Evolutionary conservation across 2,113 vertebrate genomes (phyloP).

Genomic region (Lepus europaeus): DNA sequence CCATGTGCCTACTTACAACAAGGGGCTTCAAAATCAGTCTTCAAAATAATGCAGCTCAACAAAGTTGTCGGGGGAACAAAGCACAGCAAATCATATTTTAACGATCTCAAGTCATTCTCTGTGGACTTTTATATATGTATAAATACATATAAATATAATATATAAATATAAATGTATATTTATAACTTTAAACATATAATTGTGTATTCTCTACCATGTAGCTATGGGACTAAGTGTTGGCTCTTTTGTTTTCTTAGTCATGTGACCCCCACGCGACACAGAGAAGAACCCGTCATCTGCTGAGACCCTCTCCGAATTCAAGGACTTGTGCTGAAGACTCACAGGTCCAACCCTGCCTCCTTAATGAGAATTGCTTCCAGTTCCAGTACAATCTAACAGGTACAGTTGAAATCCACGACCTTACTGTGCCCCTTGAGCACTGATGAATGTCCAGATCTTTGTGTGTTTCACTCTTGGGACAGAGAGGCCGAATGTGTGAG

Average conservation of each 20-base stretch:
- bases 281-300: slow-evolving; percentile 91
- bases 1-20: background rate
- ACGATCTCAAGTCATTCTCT: too few species aligned
- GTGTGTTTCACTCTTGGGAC: background rate
- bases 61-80: background rate
- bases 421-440: background rate
- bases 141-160: too few species aligned
- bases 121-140: too few species aligned
- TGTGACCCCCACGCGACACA: slow-evolving; percentile 91
- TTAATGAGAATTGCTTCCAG: slow-evolving; percentile 96
- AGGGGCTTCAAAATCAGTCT: background rate
- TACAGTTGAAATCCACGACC: slow-evolving; percentile 72
- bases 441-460: background rate
- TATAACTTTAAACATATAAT: background rate
- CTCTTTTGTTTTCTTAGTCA: slow-evolving; percentile 84
- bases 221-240: background rate
- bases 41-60: background rate
- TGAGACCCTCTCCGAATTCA: slow-evolving; percentile 88
- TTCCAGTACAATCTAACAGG: slow-evolving; percentile 95
- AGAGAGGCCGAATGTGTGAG: background rate
- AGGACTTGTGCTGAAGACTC: slow-evolving; percentile 91
- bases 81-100: background rate
- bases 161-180: too few species aligned
- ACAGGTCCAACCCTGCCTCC: slow-evolving; percentile 92
- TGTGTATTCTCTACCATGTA: background rate